These are phyloP conservation scores for Magallana gigas DNA, from an alignment of 1,140 invertebrate genomes.

Conservation along the genomic window DNA sequence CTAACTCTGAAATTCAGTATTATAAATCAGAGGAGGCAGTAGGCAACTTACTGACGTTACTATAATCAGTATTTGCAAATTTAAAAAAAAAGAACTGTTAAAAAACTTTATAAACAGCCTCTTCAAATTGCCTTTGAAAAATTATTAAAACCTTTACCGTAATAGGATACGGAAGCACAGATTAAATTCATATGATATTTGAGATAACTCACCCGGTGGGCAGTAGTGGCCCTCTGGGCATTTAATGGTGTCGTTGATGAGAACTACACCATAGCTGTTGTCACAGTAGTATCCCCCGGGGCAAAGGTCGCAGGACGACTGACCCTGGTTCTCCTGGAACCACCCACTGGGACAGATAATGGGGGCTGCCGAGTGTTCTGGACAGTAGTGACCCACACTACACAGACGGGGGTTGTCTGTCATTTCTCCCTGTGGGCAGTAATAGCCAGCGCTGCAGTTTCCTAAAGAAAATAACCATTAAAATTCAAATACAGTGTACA, in stretches of 20 bases:
- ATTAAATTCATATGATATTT: too few relatives aligned
- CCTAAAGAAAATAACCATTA: slow-evolving; percentile 57
- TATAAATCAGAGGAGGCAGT: too few relatives aligned
- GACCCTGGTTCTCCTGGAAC: slow-evolving; percentile 71
- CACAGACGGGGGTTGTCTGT: slow-evolving; percentile 64
- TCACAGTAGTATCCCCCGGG: slow-evolving; percentile 76
- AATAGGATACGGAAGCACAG: too few relatives aligned
- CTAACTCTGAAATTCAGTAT: too few relatives aligned
- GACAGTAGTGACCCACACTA: slow-evolving; percentile 74
- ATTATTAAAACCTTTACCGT: too few relatives aligned
- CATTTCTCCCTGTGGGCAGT: slow-evolving; percentile 72
- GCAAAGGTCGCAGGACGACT: slow-evolving; percentile 71
- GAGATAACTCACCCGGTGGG: slow-evolving; percentile 67
- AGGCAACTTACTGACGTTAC: too few relatives aligned
- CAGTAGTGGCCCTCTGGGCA: slow-evolving; percentile 76
- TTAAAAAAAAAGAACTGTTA: too few relatives aligned
- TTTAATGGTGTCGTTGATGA: slow-evolving; percentile 71
- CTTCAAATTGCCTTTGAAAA: too few relatives aligned
- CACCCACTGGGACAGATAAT: slow-evolving; percentile 75
- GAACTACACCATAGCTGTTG: slow-evolving; percentile 73
- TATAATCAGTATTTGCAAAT: too few relatives aligned
- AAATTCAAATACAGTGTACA: background rate
- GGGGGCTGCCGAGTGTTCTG: slow-evolving; percentile 64
- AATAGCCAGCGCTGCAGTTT: slow-evolving; percentile 74
- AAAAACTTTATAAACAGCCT: too few relatives aligned